phyloP scores from a whole-genome alignment of 2,113 vertebrate species.

The Vimba vimba region DNA sequence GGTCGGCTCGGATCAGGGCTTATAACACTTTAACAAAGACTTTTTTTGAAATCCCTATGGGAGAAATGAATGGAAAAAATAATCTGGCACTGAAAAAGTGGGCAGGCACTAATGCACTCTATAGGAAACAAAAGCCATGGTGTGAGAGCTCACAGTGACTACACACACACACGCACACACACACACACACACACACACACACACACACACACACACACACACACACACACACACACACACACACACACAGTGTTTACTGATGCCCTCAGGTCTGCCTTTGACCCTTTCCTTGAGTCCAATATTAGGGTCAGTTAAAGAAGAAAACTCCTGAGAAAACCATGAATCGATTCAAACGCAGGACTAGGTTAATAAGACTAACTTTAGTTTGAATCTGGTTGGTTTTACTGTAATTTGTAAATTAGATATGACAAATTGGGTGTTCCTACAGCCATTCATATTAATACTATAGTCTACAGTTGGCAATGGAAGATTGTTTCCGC shows the following conservation, averaged over 20 bases:
- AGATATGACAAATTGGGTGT: background rate
- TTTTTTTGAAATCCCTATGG: no score
- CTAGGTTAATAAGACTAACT: background rate
- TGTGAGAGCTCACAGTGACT: background rate
- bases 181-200: background rate
- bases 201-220: background rate
- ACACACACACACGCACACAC: background rate
- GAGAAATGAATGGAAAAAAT: no score
- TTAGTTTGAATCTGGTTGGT: background rate
- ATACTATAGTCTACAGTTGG: no score
- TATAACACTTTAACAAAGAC: no score
- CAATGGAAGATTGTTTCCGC: no score
- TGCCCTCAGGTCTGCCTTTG: conserved; percentile 12
- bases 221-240: background rate
- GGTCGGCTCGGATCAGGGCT: no score
- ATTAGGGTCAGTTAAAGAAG: background rate
- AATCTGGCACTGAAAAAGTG: no score
- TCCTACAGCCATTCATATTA: background rate
- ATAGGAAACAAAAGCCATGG: conserved; percentile 2
- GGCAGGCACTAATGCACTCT: no score
- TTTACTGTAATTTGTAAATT: background rate
- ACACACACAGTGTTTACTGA: conserved; percentile 1
- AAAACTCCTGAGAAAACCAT: conserved; percentile 1
- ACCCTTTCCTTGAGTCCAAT: background rate
- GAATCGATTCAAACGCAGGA: background rate